phyloP scores from a whole-genome alignment of 2,888 invertebrate genomes.

The Teleiodes luculella region DNA sequence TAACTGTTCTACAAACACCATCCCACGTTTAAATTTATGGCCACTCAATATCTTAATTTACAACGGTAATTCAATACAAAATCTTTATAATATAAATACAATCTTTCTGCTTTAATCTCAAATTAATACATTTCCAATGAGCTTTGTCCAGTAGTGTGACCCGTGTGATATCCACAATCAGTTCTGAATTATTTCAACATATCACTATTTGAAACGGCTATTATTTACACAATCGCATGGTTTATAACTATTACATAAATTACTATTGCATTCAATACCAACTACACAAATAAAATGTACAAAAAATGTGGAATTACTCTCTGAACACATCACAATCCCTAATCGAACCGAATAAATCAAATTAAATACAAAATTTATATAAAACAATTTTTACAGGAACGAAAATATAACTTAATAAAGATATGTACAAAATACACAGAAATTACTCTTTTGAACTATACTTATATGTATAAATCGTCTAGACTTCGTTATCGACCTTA shows the following conservation, averaged over 20 bases:
- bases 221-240: conserved; percentile 68
- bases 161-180: conserved; percentile 31
- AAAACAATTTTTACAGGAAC: conserved; percentile 73
- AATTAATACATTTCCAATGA: conserved; percentile 31
- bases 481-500: conserved; percentile 61
- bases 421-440: conserved; percentile 76
- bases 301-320: conserved; percentile 50
- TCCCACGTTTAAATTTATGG: conserved; percentile 58
- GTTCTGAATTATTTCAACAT: conserved; percentile 28
- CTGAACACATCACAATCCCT: conserved; percentile 76
- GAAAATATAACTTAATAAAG: conserved; percentile 66
- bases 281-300: conserved; percentile 72
- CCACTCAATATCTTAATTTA: conserved; percentile 73
- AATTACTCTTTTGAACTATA: conserved; percentile 59
- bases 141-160: conserved; percentile 48
- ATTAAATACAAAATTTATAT: conserved; percentile 36
- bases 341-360: conserved; percentile 51
- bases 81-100: conserved; percentile 44
- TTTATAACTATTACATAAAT: conserved; percentile 73
- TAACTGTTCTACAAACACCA: conserved; percentile 43
- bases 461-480: conserved; percentile 59
- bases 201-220: conserved; percentile 52
- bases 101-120: conserved; percentile 29
- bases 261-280: conserved; percentile 74
- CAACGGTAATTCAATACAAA: conserved; percentile 59